phyloP scores from a whole-genome alignment of 2,113 vertebrate species.

The Ibidorhyncha struthersii region DNA sequence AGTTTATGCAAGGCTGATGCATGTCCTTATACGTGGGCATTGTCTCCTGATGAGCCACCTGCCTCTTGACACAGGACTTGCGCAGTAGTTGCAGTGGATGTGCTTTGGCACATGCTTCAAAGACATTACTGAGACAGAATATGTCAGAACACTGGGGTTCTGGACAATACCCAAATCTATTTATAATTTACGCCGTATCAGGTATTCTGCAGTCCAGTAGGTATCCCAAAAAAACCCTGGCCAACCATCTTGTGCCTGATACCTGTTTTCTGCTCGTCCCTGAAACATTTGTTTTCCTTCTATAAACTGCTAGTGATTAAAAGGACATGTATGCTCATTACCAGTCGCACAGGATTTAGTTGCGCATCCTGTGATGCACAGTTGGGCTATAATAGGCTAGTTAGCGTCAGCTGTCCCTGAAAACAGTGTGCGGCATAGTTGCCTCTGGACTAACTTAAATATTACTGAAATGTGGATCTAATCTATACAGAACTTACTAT shows the following conservation, averaged over 20 bases:
- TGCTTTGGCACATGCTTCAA: neutral
- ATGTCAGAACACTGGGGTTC: neutral
- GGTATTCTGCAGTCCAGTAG: neutral
- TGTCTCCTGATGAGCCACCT: neutral
- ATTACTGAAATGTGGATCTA: neutral
- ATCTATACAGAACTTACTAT: neutral
- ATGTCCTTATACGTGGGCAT: fast-evolving
- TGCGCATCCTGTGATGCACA: neutral
- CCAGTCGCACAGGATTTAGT: neutral
- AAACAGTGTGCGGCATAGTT: neutral
- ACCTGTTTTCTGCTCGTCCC: neutral
- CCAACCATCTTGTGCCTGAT: neutral
- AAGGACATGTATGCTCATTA: fast-evolving
- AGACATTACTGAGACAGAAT: neutral
- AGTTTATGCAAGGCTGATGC: neutral
- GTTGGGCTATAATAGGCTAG: neutral
- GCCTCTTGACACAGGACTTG: neutral
- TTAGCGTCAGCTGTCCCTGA: neutral
- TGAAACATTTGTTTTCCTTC: neutral
- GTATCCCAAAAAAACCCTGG: neutral
- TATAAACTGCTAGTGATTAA: neutral
- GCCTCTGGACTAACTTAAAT: neutral
- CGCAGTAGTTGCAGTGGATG: neutral
- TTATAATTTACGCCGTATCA: neutral
- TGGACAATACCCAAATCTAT: neutral